These are phyloP conservation scores for Calcarius ornatus DNA, from an alignment of 2,113 vertebrate species.

Conservation along the genomic window DNA sequence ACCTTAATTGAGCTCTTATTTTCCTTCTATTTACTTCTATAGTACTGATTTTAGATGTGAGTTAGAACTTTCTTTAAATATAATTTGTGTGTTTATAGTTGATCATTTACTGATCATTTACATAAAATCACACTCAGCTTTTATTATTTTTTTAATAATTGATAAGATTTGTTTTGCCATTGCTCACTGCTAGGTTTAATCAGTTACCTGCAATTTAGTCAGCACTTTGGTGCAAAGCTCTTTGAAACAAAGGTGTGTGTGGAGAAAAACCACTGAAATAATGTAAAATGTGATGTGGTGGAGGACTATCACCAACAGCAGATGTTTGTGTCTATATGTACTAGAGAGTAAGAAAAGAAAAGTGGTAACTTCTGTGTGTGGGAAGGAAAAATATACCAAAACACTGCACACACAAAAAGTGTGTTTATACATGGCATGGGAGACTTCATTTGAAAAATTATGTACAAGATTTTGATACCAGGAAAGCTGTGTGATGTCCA, in stretches of 20 bases:
- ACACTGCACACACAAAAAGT: fast-evolving
- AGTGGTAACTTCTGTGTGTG: not conserved
- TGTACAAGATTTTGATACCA: not conserved
- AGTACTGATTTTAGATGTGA: not conserved
- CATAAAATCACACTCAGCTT: not conserved
- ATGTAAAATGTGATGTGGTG: not conserved
- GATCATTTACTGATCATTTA: not conserved
- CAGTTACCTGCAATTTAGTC: not conserved
- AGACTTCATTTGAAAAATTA: not conserved
- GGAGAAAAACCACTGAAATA: not conserved
- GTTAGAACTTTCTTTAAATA: not conserved
- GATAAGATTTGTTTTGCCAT: not conserved
- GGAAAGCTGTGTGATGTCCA: not conserved
- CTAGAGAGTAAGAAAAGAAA: not conserved
- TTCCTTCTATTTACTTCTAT: not conserved
- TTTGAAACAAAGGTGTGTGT: not conserved
- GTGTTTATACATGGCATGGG: not conserved
- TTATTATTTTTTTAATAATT: not conserved
- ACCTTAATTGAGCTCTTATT: not conserved
- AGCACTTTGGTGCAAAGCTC: not conserved
- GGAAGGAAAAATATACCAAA: not conserved
- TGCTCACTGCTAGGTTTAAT: not conserved
- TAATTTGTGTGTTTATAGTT: not conserved
- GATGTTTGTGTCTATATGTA: not conserved
- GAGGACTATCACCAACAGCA: not conserved